Conservation (phyloP, 2,888 invertebrate species). For the Lathronympha strigana region DNA sequence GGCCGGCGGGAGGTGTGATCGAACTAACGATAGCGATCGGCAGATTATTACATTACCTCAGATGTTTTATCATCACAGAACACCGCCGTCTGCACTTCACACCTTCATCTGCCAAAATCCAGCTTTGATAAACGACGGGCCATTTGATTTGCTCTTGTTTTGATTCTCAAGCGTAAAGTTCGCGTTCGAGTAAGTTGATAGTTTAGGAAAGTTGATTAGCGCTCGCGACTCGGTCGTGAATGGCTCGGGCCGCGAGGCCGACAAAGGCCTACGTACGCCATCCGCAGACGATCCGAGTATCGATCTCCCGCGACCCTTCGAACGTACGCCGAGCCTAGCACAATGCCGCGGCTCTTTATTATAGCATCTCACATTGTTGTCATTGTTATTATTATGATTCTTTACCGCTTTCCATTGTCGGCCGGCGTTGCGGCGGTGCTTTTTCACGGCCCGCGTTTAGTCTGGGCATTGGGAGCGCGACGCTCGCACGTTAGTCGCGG, state of each 20-base stretch:
- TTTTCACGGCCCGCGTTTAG: conserved; percentile 84
- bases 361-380: conserved; percentile 85
- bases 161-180: conserved; percentile 17
- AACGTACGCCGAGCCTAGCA: conserved; percentile 80
- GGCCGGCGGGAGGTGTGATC: conserved; percentile 80
- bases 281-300: conserved; percentile 81
- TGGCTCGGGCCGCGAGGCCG: conserved; percentile 61
- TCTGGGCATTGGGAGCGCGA: conserved; percentile 83
- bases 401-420: conserved; percentile 85
- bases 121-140: conserved; percentile 43
- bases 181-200: conserved; percentile 39
- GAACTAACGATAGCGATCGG: conserved; percentile 81
- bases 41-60: conserved; percentile 81
- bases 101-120: conserved; percentile 61
- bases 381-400: conserved; percentile 85
- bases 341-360: conserved; percentile 84
- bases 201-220: conserved; percentile 68
- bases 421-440: conserved; percentile 83
- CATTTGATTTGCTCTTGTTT: conserved; percentile 24
- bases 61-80: conserved; percentile 66
- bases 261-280: conserved; percentile 78
- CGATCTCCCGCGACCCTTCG: conserved; percentile 83
- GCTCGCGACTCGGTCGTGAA: conserved; percentile 61
- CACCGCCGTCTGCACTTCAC: conserved; percentile 58
- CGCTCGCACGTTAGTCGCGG: conserved; percentile 82